A percentile compares a stretch with the other conserved stretches of the same genome.
Evolutionary conservation across 2,113 vertebrate genomes (phyloP).

Genomic region (Dermatemys mawii): DNA sequence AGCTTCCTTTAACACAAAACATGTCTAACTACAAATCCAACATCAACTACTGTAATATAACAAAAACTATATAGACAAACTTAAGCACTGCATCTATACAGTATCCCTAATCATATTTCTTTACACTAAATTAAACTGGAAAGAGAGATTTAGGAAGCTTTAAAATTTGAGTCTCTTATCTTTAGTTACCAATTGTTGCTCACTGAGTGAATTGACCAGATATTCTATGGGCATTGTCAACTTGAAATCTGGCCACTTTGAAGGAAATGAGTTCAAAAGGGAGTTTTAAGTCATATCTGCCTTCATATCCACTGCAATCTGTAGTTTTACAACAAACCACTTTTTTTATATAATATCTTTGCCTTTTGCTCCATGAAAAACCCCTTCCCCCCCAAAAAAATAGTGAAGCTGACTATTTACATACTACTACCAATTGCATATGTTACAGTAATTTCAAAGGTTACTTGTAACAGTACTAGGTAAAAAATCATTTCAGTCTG

Average conservation of each 20-base stretch:
- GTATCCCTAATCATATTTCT: conserved; percentile 28
- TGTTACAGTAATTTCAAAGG: neutral
- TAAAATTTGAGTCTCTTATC: neutral
- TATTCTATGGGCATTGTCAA: neutral
- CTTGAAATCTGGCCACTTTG: neutral
- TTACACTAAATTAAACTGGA: conserved; percentile 59
- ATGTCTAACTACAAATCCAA: neutral
- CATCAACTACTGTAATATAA: neutral
- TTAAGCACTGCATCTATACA: conserved; percentile 7
- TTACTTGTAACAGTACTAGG: neutral
- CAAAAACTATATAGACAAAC: neutral
- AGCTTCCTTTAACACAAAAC: neutral
- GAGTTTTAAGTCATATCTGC: neutral
- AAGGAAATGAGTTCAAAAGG: neutral
- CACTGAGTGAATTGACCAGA: neutral
- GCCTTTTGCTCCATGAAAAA: neutral
- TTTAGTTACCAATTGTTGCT: neutral
- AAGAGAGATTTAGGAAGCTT: conserved; percentile 30
- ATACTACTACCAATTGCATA: neutral
- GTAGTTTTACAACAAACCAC: neutral
- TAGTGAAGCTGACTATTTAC: neutral
- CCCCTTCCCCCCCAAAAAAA: neutral
- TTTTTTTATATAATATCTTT: neutral
- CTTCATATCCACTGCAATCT: neutral
- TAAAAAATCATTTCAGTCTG: neutral